A percentile compares a stretch with the other conserved stretches of the same genome.
Evolutionary conservation across 2,888 invertebrate genomes (phyloP).

Genomic region (Oligia strigilis): DNA sequence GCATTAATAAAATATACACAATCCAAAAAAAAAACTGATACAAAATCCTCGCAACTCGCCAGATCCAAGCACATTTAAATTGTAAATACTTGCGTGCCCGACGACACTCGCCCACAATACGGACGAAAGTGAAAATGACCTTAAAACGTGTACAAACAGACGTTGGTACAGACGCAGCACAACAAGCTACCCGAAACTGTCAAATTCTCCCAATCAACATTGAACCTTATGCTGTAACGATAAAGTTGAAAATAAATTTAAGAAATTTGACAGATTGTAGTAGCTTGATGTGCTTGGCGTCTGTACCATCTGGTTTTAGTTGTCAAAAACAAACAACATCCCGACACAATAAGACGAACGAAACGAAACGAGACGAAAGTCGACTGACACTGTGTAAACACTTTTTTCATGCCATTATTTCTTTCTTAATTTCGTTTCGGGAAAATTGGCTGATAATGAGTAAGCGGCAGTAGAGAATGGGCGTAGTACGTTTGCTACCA

Average conservation of each 20-base stretch:
- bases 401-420: constrained; percentile 66
- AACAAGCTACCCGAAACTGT: too few species aligned
- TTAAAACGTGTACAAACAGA: constrained; percentile 84
- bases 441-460: constrained; percentile 79
- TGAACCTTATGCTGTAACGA: too few species aligned
- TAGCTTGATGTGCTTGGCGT: too few species aligned
- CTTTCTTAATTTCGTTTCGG: constrained; percentile 76
- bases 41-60: constrained; percentile 37
- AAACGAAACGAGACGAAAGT: constrained; percentile 49
- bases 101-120: constrained; percentile 71
- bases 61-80: constrained; percentile 68
- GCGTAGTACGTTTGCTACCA: background rate
- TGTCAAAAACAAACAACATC: constrained; percentile 86
- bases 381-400: constrained; percentile 41
- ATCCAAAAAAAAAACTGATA: constrained; percentile 25
- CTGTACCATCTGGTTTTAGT: constrained; percentile 71
- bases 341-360: constrained; percentile 76
- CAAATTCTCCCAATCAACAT: too few species aligned
- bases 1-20: constrained; percentile 53
- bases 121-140: constrained; percentile 88
- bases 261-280: too few species aligned
- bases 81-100: constrained; percentile 70
- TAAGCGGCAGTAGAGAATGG: constrained; percentile 70
- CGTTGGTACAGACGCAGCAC: constrained; percentile 25
- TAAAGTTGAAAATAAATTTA: too few species aligned